Evolutionary conservation across 2,113 vertebrate species (phyloP).

Genomic region (Pandion haliaetus): DNA sequence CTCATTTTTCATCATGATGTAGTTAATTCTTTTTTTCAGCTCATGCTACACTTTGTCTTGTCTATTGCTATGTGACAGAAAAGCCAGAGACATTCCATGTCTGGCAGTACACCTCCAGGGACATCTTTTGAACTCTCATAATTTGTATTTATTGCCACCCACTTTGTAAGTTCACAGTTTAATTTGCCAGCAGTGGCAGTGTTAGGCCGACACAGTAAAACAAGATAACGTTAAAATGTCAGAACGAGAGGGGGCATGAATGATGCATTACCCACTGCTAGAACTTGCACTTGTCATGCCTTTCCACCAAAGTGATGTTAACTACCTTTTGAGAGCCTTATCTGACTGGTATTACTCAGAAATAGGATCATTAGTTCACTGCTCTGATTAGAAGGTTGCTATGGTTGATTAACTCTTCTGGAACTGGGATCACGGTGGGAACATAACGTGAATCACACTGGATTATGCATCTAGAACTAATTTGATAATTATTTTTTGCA

Average conservation of each 20-base stretch:
- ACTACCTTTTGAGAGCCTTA: conserved; percentile 85
- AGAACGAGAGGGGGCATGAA: conserved; percentile 79
- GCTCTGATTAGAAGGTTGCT: conserved; percentile 79
- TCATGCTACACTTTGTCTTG: conserved; percentile 68
- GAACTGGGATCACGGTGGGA: conserved; percentile 72
- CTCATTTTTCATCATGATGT: conserved; percentile 65
- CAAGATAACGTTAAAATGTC: conserved; percentile 86
- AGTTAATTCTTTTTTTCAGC: conserved; percentile 68
- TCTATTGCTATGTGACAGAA: conserved; percentile 77
- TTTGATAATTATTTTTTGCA: conserved; percentile 76
- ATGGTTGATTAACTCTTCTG: conserved; percentile 83
- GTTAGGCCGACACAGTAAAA: conserved; percentile 83
- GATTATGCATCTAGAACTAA: conserved; percentile 77
- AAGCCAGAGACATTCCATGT: conserved; percentile 77
- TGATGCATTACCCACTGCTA: conserved; percentile 83
- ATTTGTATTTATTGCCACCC: conserved; percentile 89
- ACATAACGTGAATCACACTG: conserved; percentile 64
- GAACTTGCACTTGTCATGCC: conserved; percentile 81
- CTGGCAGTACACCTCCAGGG: conserved; percentile 78
- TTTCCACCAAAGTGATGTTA: conserved; percentile 83
- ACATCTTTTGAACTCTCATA: conserved; percentile 83
- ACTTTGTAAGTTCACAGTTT: conserved; percentile 88
- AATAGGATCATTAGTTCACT: conserved; percentile 83
- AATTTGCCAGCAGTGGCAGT: conserved; percentile 85
- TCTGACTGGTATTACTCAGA: conserved; percentile 83